Evolutionary conservation across 2,888 invertebrate genomes (phyloP).

Genomic region (Tryphoninae sp.): DNA sequence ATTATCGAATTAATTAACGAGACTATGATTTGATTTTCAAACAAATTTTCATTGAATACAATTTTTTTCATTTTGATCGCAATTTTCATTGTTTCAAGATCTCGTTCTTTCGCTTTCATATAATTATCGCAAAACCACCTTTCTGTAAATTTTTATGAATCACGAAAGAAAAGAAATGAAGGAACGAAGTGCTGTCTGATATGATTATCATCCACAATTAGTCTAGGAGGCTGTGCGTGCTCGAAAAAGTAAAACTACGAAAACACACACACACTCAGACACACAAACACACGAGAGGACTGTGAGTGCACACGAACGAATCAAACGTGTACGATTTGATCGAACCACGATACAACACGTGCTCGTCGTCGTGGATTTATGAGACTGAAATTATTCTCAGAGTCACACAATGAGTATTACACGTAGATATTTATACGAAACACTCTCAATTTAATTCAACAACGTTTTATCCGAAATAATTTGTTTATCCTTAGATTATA

Average conservation of each 20-base stretch:
- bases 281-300: constrained; percentile 27
- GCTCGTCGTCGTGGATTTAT: constrained; percentile 18
- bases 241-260: constrained; percentile 14
- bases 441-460: not conserved
- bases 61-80: not conserved
- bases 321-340: constrained; percentile 11
- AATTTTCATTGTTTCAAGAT: not conserved
- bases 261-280: constrained; percentile 8
- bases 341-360: constrained; percentile 19
- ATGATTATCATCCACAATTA: constrained; percentile 26
- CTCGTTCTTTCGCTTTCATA: constrained; percentile 36
- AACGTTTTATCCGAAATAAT: constrained; percentile 8
- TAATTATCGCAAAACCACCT: constrained; percentile 26
- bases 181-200: constrained; percentile 21
- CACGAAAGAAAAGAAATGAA: constrained; percentile 2
- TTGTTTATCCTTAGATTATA: not conserved
- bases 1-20: not conserved
- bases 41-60: not conserved
- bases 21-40: not conserved
- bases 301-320: constrained; percentile 2
- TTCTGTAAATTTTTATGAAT: constrained; percentile 38
- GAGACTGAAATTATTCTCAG: not conserved
- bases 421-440: constrained; percentile 33
- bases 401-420: constrained; percentile 12
- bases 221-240: constrained; percentile 38